Evolutionary conservation across 2,113 vertebrate species (phyloP), one percentile per base, ranked within the genome.

Genomic region (Ailurus styani): DNA sequence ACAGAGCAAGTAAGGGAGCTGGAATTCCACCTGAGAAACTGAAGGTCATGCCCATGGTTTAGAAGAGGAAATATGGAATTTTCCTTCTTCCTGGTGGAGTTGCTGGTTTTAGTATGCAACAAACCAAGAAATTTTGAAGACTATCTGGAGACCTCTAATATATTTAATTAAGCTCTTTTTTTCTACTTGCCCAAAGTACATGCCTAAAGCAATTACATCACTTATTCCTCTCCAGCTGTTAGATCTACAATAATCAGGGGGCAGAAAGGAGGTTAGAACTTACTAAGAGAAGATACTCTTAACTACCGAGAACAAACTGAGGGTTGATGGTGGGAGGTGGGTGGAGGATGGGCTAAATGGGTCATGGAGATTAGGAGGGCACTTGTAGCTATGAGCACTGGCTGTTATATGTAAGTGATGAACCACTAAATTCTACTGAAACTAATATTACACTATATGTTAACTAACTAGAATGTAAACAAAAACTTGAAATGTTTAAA

Each of bases 101-200:
- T 91, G 90, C 45, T 90, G n/a, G 42, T 87, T 78, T 34, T 93
- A 87, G 29, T 79, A 87, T 47, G 91, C 25, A 92, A 75, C 37
- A 94, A 95, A 96, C 37, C n/a, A 81, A 98, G 45, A 96, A 90
- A 70, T 81, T 96, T 92, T 81, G 72, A 97, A 96, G 75, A 96
- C 45, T 23, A 82, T n/a, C 78, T 84, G 27, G 95, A 96, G 73
- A 40, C 7, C 40, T 95, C 62, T 88, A 82, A 92, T 93, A 14
- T 95, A 82, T 96, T 97, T 94, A 95, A 98, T 95, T 89, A 95
- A 95, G 75, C 83, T 31, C 73, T 94, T 94, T 91, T 62, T 78
- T 25, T 73, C 88, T 72, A 31, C 95, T 91, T 93, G 62, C 78
- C 86, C n/a, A 75, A 88, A 96, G 60, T 77, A 88, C 52, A 83